These are phyloP conservation scores for Therioaphis trifolii DNA, from an alignment of 2,888 invertebrate genomes.

Conservation along the genomic window DNA sequence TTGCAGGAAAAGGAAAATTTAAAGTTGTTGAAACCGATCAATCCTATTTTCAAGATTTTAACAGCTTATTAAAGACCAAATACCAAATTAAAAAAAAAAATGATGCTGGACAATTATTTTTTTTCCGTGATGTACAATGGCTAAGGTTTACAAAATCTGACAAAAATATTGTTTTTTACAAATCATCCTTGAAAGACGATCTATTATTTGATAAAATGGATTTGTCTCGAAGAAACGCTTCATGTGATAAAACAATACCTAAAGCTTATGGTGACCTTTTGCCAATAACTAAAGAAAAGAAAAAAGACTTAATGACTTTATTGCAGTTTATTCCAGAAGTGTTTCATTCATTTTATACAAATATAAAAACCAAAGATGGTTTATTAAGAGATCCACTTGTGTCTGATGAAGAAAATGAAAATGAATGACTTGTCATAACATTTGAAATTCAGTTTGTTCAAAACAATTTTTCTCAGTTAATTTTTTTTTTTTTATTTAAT, in stretches of 20 bases:
- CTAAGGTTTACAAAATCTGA: neutral
- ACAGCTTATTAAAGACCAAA: neutral
- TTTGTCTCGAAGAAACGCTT: neutral
- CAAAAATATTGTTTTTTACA: neutral
- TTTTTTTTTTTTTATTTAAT: no score
- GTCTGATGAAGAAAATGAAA: neutral
- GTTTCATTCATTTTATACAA: neutral
- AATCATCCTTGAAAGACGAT: neutral
- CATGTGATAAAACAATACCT: neutral
- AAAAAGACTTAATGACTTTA: neutral
- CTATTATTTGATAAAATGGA: neutral
- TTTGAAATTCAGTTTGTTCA: no score
- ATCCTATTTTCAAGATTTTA: neutral
- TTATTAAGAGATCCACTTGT: neutral
- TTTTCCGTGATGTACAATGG: neutral
- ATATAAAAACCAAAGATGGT: neutral
- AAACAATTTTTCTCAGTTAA: no score
- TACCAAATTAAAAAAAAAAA: conserved; percentile 13
- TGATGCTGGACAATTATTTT: neutral
- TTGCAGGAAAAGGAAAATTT: neutral
- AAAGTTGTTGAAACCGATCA: neutral
- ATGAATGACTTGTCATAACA: no score
- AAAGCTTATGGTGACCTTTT: neutral
- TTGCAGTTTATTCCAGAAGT: neutral
- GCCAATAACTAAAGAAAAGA: neutral